Conservation (phyloP, 2,888 invertebrate genomes). For the Pherbina coryleti region DNA sequence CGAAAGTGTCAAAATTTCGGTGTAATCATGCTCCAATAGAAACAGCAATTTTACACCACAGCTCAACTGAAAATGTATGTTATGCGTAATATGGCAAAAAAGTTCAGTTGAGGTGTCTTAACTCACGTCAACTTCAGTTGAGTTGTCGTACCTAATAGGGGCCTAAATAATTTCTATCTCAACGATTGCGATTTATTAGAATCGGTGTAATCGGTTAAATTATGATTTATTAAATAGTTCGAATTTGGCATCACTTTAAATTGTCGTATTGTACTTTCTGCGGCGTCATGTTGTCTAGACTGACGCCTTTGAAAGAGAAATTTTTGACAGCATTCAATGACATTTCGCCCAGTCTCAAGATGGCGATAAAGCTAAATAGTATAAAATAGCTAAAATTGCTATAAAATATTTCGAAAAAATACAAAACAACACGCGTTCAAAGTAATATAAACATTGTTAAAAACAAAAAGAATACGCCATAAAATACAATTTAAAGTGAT, state of each 20-base stretch:
- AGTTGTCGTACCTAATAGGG: no score
- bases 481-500: neutral
- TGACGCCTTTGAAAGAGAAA: constrained; percentile 31
- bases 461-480: neutral
- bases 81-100: no score
- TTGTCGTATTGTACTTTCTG: neutral
- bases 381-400: constrained; percentile 11
- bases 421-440: constrained; percentile 40
- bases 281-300: constrained; percentile 3
- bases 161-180: no score
- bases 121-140: no score
- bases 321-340: constrained; percentile 42
- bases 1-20: no score
- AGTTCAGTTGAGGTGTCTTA: no score
- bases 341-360: constrained; percentile 53
- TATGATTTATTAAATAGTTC: no score
- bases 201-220: no score
- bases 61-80: no score
- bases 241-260: neutral
- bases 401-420: constrained; percentile 37
- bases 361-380: constrained; percentile 51
- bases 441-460: constrained; percentile 31
- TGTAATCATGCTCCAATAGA: no score
- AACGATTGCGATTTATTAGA: no score
- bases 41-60: no score